phyloP scores from a whole-genome alignment of 2,797 vertebrate species.

The Sphenodon punctatus region DNA sequence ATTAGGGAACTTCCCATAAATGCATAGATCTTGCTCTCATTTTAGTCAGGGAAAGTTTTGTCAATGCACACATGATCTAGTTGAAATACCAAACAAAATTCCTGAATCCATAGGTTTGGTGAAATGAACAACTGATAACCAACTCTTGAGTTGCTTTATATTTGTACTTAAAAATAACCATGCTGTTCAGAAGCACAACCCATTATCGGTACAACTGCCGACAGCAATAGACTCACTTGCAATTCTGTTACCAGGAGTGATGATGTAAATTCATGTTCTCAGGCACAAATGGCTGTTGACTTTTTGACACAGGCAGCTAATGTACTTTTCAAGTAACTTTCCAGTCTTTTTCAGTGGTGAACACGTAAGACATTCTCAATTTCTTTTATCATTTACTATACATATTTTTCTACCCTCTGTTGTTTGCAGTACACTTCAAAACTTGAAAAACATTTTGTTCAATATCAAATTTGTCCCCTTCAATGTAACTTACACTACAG shows the following conservation, averaged over 20 bases:
- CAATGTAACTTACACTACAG: too few species aligned
- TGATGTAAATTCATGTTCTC: conserved; percentile 32
- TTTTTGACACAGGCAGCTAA: conserved; percentile 30
- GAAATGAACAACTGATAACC: background rate
- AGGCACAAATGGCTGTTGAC: conserved; percentile 51
- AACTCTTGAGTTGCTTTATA: background rate
- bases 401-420: too few species aligned
- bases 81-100: background rate
- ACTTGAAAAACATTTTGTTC: too few species aligned
- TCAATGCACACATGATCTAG: background rate
- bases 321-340: background rate
- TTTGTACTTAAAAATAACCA: conserved; percentile 27
- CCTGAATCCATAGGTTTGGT: background rate
- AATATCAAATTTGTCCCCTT: too few species aligned
- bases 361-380: too few species aligned
- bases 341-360: too few species aligned
- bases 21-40: background rate
- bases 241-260: background rate
- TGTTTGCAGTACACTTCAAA: too few species aligned
- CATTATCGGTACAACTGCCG: background rate
- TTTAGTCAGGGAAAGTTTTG: background rate
- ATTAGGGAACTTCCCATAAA: background rate
- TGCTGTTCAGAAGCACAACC: background rate
- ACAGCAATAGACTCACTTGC: background rate
- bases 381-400: too few species aligned